Evolutionary conservation across 2,113 vertebrate genomes (phyloP), one percentile per base, ranked within the genome.

Genomic region (Thomomys bottae): DNA sequence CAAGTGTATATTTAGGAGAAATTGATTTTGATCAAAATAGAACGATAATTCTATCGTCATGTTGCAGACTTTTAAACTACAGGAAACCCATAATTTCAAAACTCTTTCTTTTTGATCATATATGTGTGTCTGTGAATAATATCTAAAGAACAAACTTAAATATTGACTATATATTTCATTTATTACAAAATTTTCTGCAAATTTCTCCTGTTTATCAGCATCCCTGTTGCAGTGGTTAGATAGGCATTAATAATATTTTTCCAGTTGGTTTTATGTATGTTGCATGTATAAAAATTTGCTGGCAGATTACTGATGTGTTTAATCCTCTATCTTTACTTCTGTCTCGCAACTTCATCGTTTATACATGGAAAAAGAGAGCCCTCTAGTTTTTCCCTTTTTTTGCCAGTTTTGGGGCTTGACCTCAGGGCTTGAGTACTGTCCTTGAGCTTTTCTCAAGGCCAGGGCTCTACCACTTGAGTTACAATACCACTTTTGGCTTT

Each of bases 21-120:
- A 40, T 89, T 89, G 66, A 32, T 84, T 79, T 84, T 75, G 5
- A 42, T 67, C 2, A 89, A 91, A 87, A 89, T 54, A 70, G 42
- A 11, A 32, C 24, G 81, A 76, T 28, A 89, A 71, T 76, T 84
- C 0, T 0, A 67, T 85, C 28, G 49, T 54, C 1, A 3, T 77
- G 6, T 90, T 80, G 54, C 75, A 78, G 87, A 42, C 71, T 87
- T 95, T 67, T 77, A 49, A 88, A 57, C 15, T 8, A 36, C 5
- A 38, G 42, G 81, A 81, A 67, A 38, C 28, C 34, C 59, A 59
- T 38, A 73, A 28, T 79, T 89, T 7, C 36, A 71, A 76, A 81
- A 42, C 70, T 88, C 6, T 70, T 40, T 91, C 14, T 76, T 42
- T 89, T 93, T 93, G 40, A 78, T 8, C 34, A 61, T 76, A 84